Base-by-base conservation (phyloP, 2,888 invertebrate genomes). In the Perithous albicinctus region DNA sequence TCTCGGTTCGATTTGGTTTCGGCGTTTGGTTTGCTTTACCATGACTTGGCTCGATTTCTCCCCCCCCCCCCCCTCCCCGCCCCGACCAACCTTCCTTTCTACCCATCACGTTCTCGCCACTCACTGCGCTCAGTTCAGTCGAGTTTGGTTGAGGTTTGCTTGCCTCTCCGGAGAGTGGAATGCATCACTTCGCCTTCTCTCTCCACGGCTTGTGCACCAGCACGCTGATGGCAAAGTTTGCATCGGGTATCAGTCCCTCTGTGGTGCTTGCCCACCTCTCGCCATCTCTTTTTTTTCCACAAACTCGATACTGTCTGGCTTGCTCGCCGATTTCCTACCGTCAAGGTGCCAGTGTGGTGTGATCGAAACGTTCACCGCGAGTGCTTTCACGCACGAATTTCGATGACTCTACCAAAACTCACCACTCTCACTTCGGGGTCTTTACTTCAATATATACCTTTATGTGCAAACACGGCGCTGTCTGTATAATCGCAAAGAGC, bases 111-210 rank as follows among this genome's bases (percentile, higher is more conserved):
- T 56, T n/a, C 59, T 59, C 59, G 15, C 32, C 32, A 32, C 59
- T 59, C 59, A 18, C 32, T 15, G 59, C 59, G 18, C 32, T 32
- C 59, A 29, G 32, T 56, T 56, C 32, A 18, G 51, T 29, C 23
- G 69, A 56, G 69, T 70, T 56, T 70, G 54, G 51, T 54, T 69
- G 38, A 38, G 54, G 69, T 54, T 70, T 70, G 69, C 54, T 70
- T 54, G 54, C 51, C 51, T 69, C 67, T 69, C 20, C 54, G 54
- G 54, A 70, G 56, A 56, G 54, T 70, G 69, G 69, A 70, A 70
- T 70, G 69, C 54, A 70, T 70, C 54, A 32, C 59, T 35, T 51
- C 23, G 51, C 32, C 59, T 32, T 18, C 7, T 18, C 59, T 15
- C 29, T 29, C 59, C n/a, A 15, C 10, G 32, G 15, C 18, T n/a